Conservation (phyloP, 2,888 invertebrate species). For the Diadromus collaris region DNA sequence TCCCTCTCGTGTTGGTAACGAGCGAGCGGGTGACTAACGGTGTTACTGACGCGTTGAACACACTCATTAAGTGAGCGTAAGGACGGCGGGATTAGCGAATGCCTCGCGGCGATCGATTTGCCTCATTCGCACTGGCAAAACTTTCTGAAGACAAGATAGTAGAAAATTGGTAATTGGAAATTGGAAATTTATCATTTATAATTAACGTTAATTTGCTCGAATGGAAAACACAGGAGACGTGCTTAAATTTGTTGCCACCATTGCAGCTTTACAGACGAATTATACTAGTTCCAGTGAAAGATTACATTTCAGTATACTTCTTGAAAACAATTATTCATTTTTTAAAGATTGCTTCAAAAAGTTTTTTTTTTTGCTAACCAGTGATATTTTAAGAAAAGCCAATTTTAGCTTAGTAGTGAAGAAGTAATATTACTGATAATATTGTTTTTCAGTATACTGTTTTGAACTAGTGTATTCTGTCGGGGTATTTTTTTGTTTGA, state of each 20-base stretch:
- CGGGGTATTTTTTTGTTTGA: neutral
- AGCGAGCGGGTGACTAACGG: conserved; percentile 52
- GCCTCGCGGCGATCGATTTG: neutral
- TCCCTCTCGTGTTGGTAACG: conserved; percentile 34
- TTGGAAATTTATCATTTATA: no score
- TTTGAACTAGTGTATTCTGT: no score
- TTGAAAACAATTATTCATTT: no score
- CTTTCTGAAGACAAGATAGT: neutral
- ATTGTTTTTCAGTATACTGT: neutral
- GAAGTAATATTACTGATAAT: neutral
- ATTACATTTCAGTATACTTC: no score
- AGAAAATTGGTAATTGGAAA: conserved; percentile 1
- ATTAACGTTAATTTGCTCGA: neutral
- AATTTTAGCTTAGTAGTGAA: no score
- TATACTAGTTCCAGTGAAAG: no score
- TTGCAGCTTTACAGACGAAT: no score
- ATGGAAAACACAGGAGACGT: no score
- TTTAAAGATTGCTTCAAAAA: no score
- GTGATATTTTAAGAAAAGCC: no score
- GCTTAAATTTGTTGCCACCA: no score
- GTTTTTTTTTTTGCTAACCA: no score
- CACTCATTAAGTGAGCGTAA: conserved; percentile 42
- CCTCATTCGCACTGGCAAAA: conserved; percentile 7
- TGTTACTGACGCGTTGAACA: conserved; percentile 49
- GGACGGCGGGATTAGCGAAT: conserved; percentile 19